A percentile compares a stretch with the other conserved stretches of the same genome.
These are phyloP conservation scores for Apostichopus leukothele DNA, from an alignment of 53 echinoderm and acorn worm genomes.

Conservation along the genomic window DNA sequence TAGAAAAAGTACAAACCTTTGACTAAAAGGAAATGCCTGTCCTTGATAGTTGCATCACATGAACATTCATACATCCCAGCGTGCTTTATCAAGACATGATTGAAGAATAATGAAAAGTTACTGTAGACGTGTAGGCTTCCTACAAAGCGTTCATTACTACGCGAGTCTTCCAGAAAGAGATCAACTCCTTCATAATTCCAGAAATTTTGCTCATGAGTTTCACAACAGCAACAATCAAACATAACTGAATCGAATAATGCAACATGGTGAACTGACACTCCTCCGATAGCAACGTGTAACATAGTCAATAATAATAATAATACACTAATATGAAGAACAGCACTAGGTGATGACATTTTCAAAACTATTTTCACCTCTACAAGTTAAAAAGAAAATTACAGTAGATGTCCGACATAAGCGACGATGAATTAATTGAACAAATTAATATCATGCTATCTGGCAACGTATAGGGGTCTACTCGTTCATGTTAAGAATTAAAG, in stretches of 20 bases:
- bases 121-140: not conserved
- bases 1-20: not conserved
- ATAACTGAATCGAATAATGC: not conserved
- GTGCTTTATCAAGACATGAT: not conserved
- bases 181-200: conserved; percentile 1
- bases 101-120: not conserved
- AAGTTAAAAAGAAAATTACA: too few species aligned
- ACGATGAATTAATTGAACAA: too few species aligned
- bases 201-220: not conserved
- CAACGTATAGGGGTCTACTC: too few species aligned
- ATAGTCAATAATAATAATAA: not conserved
- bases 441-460: too few species aligned
- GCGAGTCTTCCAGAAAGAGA: not conserved
- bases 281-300: not conserved
- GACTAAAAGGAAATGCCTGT: not conserved
- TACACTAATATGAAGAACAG: not conserved
- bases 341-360: not conserved
- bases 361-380: too few species aligned
- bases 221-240: not conserved
- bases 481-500: too few species aligned
- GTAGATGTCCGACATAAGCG: too few species aligned
- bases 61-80: conserved; percentile 6
- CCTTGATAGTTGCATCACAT: not conserved
- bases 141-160: not conserved
- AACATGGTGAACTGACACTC: not conserved